Evolutionary conservation across 2,888 invertebrate species (phyloP), one percentile per base, ranked within the genome.

Genomic region (Trissolcus brochymenae): DNA sequence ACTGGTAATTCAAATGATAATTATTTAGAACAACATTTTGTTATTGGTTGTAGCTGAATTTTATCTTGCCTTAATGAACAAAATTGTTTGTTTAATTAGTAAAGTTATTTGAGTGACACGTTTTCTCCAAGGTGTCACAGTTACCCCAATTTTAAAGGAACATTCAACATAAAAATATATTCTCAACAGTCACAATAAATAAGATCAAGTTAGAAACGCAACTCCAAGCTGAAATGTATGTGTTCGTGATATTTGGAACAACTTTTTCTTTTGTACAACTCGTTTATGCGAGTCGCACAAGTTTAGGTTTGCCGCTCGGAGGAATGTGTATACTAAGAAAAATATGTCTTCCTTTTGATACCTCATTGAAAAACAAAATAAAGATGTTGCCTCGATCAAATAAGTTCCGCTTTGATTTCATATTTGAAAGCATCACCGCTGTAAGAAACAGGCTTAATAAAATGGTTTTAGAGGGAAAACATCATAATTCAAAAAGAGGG

Each of bases 1-100:
- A 80, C 90, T 84, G 81, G 90, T 91, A 9, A 82, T 57, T 64
- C 13, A 49, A 49, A 49, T 2, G 16, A 25, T 2, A 43, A 43
- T 43, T 43, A 43, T 6, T 43, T 11, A 7, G n/a, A 11, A 43
- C 43, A 41, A 13, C 1, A 41, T 41, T 1, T 41, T 41, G n/a
- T 13, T n/a, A n/a, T n/a, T n/a, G n/a, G n/a, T n/a, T n/a, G n/a
- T n/a, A n/a, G n/a, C n/a, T n/a, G n/a, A n/a, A n/a, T n/a, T n/a
- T n/a, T n/a, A n/a, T n/a, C n/a, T n/a, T n/a, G n/a, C n/a, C n/a
- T n/a, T n/a, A n/a, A n/a, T n/a, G n/a, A n/a, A n/a, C n/a, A n/a
- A n/a, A n/a, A n/a, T n/a, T n/a, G n/a, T n/a, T n/a, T n/a, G n/a
- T n/a, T n/a, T n/a, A n/a, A n/a, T n/a, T n/a, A n/a, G n/a, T n/a